A percentile compares a stretch with the other conserved stretches of the same genome.
Conservation (phyloP, 2,113 vertebrate species). For the Capricornis sumatraensis region DNA sequence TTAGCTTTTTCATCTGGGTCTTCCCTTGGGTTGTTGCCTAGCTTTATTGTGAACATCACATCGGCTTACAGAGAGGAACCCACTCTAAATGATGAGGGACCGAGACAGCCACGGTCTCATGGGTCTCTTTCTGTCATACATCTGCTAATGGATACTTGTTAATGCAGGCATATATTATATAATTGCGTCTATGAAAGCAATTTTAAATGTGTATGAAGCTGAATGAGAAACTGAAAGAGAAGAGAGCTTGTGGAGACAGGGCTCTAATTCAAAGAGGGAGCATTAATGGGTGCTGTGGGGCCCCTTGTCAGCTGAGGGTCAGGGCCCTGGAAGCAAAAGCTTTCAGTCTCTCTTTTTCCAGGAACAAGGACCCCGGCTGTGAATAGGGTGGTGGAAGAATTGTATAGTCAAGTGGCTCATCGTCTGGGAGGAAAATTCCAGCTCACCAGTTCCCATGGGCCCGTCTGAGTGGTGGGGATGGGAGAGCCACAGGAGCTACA, state of each 20-base stretch:
- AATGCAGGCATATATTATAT: neutral
- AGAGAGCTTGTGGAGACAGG: neutral
- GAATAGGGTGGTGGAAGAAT: neutral
- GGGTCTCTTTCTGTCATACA: neutral
- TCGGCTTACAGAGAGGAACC: rapidly evolving
- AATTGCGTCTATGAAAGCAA: neutral
- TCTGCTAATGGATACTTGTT: neutral
- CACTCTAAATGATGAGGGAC: neutral
- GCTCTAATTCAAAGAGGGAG: neutral
- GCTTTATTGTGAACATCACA: neutral
- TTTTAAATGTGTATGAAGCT: neutral
- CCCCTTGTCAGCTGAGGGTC: neutral
- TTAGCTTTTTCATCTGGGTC: neutral
- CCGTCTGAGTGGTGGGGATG: neutral
- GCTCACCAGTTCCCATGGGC: neutral
- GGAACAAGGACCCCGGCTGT: constrained; percentile 27
- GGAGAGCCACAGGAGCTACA: rapidly evolving
- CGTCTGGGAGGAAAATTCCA: constrained; percentile 59
- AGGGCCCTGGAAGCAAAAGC: neutral
- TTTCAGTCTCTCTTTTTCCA: constrained; percentile 39
- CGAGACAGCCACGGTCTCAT: neutral
- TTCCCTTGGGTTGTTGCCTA: neutral
- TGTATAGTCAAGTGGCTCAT: constrained; percentile 40
- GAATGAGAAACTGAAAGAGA: neutral
- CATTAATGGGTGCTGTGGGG: neutral